Percentiles rank a stretch among this genome's conserved stretches.
Conservation (phyloP, 2,797 vertebrate species). For the Peromyscus attwateri region DNA sequence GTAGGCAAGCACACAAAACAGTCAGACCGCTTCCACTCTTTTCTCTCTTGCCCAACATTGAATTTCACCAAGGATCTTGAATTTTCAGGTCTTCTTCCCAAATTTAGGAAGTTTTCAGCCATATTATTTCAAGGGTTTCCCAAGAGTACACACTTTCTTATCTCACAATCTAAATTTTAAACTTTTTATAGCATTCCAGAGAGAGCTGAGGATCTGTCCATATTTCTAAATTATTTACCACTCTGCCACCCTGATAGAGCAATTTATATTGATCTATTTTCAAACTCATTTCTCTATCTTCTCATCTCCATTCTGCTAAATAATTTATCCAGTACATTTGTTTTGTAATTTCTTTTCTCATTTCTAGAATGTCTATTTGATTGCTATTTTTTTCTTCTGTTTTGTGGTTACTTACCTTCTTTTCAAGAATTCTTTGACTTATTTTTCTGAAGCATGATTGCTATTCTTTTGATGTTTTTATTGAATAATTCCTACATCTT, state of each 20-base stretch:
- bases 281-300: not conserved
- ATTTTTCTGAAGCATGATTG: not conserved
- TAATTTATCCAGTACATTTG: not conserved
- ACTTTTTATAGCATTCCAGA: not conserved
- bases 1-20: not conserved
- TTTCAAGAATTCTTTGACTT: not conserved
- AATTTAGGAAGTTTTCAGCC: not conserved
- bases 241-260: not conserved
- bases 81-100: not conserved
- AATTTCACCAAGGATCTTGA: not conserved
- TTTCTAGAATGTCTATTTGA: constrained; percentile 10
- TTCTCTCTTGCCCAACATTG: not conserved
- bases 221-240: constrained; percentile 8
- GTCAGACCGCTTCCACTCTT: not conserved
- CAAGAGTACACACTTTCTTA: not conserved
- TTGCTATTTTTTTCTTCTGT: not conserved
- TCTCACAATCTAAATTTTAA: not conserved
- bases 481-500: not conserved
- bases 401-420: not conserved
- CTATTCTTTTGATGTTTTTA: not conserved
- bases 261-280: not conserved
- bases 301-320: not conserved
- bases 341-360: not conserved
- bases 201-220: not conserved
- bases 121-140: not conserved